Evolutionary conservation across 2,888 invertebrate species (phyloP), one percentile per base, ranked within the genome.

Genomic region (Trichopoda pennipes): DNA sequence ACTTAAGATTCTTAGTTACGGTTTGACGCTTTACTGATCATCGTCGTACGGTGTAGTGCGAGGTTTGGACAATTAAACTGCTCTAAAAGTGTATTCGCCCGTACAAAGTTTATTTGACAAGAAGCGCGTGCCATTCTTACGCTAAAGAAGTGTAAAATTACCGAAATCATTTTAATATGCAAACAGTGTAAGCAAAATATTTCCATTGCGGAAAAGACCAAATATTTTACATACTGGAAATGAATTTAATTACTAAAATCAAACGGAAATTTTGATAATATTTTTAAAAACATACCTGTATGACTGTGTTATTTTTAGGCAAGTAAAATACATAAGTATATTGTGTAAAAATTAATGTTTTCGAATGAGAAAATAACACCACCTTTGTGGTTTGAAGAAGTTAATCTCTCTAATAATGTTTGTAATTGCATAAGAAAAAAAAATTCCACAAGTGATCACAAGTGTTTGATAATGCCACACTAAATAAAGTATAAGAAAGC

Each of bases 1-100:
- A 82, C 82, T 82, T 79, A 82, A 82, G 77, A 77, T 84, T 81
- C 84, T 84, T 84, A 81, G 84, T 84, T 84, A 81, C 81, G 80
- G 81, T 84, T 79, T 79, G 81, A 69, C 81, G 84, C 78, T 84
- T 80, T 80, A 77, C 76, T 70, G 84, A 84, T 81, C 81, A 81
- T 56, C 64, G 75, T 23, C 56, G 19, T 8, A 12, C n/a, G 42
- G 44, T 8, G 55, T 64, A 61, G 73, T 53, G 49, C 44, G 58
- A 60, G 53, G 35, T 19, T 66, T 53, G 47, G 1, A 6, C 42
- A 64, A 63, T n/a, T 23, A 51, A 66, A 23, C 55, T 74, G 58
- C 23, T 4, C 35, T 42, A 3, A 42, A 19, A 16, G 38, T 55
- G 35, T 35, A 47, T 16, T n/a, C 23, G 9, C 8, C 49, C 32